These are phyloP conservation scores for Pocillopora grandis DNA, from an alignment of 92 coral and sea anemone species.

Conservation along the genomic window DNA sequence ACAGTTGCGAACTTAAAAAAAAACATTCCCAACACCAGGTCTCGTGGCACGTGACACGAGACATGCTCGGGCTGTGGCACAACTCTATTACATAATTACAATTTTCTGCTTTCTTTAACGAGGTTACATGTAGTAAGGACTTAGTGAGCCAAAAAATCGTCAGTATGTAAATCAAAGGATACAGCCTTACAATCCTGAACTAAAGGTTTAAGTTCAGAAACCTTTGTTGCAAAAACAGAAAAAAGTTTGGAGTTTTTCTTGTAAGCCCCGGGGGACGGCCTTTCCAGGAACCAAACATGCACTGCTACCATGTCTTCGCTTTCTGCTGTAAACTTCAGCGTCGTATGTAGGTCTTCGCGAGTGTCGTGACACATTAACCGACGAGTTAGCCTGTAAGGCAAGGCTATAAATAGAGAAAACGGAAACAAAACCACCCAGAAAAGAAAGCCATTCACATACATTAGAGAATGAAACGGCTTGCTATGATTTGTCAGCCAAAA, in stretches of 20 bases:
- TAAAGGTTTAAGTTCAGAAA: conserved; percentile 16
- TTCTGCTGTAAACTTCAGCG: conserved; percentile 24
- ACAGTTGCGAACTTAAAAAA: no score
- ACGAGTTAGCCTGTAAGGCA: conserved; percentile 38
- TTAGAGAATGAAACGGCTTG: conserved; percentile 44
- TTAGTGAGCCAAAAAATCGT: background rate
- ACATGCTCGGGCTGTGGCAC: no score
- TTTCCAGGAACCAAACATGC: conserved; percentile 23
- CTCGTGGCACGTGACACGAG: no score
- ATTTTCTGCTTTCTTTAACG: no score
- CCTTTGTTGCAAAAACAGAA: conserved; percentile 4
- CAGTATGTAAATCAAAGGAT: background rate
- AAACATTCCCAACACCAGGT: no score
- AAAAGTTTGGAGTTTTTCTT: background rate
- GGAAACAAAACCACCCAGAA: conserved; percentile 48
- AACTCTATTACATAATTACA: no score
- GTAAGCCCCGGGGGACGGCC: conserved; percentile 33
- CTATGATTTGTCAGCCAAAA: conserved; percentile 52
- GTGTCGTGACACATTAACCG: conserved; percentile 21
- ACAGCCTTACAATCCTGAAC: conserved; percentile 16
- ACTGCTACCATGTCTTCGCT: conserved; percentile 17
- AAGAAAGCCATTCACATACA: conserved; percentile 35
- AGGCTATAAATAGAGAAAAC: conserved; percentile 34
- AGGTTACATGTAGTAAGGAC: no score
- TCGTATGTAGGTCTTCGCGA: background rate